Evolutionary conservation across 2,797 vertebrate species (phyloP).

Genomic region (Muscicapa striata): DNA sequence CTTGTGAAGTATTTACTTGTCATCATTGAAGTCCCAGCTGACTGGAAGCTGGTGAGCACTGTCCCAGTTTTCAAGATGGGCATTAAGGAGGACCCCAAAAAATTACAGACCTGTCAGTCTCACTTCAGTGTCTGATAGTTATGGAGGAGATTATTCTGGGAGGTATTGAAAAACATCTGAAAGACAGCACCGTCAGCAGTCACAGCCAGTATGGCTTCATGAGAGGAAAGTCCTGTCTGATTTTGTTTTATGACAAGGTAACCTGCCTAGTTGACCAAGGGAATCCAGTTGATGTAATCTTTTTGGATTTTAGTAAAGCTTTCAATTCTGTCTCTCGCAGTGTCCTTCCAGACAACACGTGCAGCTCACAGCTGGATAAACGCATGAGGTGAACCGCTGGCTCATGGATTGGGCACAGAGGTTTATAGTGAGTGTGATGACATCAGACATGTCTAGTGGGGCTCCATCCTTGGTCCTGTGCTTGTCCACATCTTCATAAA

Average conservation of each 20-base stretch:
- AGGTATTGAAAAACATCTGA: neutral
- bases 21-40: neutral
- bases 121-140: neutral
- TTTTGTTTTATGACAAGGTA: neutral
- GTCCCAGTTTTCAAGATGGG: neutral
- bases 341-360: neutral
- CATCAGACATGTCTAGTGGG: neutral
- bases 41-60: neutral
- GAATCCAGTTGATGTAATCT: neutral
- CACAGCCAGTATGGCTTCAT: neutral
- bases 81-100: neutral
- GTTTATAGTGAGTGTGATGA: neutral
- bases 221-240: neutral
- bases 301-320: neutral
- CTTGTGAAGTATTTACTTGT: neutral
- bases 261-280: neutral
- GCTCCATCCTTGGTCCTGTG: accelerated
- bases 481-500: neutral
- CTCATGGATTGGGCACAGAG: neutral
- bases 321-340: neutral
- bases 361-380: neutral
- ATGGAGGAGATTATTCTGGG: neutral
- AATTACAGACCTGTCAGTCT: neutral
- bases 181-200: neutral
- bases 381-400: neutral